Evolutionary conservation across 2,888 invertebrate genomes (phyloP).

Genomic region (Pristionchus arcanus): DNA sequence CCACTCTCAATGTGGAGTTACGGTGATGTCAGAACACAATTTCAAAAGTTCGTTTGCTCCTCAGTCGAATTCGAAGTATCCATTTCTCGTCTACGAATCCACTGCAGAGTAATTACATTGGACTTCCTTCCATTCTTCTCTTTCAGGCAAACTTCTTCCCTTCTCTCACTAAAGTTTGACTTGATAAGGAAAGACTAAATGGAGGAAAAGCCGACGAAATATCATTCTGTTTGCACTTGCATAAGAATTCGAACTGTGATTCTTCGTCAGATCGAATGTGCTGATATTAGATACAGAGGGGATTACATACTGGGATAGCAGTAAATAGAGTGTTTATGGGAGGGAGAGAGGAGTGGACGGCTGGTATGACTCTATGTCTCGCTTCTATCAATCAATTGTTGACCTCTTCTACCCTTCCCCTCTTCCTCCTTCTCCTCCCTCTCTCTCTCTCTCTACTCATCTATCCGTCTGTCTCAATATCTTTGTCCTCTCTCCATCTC

Average conservation of each 20-base stretch:
- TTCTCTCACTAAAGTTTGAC: too few species aligned
- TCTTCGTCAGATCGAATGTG: not conserved
- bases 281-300: not conserved
- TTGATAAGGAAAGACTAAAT: too few species aligned
- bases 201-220: too few species aligned
- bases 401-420: not conserved
- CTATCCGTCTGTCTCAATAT: slow-evolving; percentile 4
- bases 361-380: not conserved
- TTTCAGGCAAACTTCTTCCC: too few species aligned
- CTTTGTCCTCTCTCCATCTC: slow-evolving; percentile 14
- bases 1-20: too few species aligned
- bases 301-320: not conserved
- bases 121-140: too few species aligned
- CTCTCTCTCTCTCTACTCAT: not conserved
- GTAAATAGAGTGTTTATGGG: not conserved
- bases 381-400: slow-evolving; percentile 32
- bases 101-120: too few species aligned
- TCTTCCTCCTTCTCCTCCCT: not conserved
- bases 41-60: too few species aligned
- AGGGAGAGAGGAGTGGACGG: not conserved
- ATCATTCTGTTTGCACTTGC: not conserved
- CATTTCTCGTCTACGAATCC: too few species aligned
- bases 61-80: too few species aligned
- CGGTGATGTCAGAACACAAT: too few species aligned
- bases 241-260: not conserved